Evolutionary conservation across 1,140 invertebrate genomes (phyloP).

Genomic region (Platorchestia sp.): DNA sequence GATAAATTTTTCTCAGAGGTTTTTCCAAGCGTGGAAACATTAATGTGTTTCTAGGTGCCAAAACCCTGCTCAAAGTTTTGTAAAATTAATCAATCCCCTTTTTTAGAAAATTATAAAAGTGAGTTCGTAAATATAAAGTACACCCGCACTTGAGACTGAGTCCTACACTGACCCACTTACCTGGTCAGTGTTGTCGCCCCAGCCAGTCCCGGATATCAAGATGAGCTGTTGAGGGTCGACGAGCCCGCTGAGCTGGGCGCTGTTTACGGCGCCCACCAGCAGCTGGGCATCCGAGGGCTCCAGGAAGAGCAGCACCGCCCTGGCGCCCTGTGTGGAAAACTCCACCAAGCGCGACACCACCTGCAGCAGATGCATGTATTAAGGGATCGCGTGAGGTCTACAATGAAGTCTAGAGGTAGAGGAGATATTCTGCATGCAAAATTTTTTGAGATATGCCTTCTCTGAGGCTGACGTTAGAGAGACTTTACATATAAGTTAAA

Average conservation of each 20-base stretch:
- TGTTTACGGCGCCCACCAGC: slow-evolving; percentile 57
- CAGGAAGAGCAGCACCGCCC: slow-evolving; percentile 59
- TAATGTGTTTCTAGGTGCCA: too few relatives aligned
- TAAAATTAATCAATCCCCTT: too few relatives aligned
- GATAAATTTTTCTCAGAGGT: too few relatives aligned
- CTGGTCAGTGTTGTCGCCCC: slow-evolving; percentile 63
- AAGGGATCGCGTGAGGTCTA: slow-evolving; percentile 42
- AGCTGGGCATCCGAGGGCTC: slow-evolving; percentile 55
- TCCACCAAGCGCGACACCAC: slow-evolving; percentile 61
- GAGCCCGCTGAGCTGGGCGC: slow-evolving; percentile 39
- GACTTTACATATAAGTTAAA: too few relatives aligned
- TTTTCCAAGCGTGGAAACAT: too few relatives aligned
- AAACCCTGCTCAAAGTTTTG: too few relatives aligned
- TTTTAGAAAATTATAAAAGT: too few relatives aligned
- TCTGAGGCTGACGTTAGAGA: too few relatives aligned
- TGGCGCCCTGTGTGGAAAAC: slow-evolving; percentile 58
- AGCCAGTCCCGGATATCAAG: slow-evolving; percentile 59
- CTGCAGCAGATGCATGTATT: slow-evolving; percentile 55
- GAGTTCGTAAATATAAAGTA: too few relatives aligned
- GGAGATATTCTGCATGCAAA: slow-evolving; percentile 8
- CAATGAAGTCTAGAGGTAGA: background rate
- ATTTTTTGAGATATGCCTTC: too few relatives aligned
- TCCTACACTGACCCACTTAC: too few relatives aligned
- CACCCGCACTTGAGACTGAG: too few relatives aligned
- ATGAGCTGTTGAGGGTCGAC: slow-evolving; percentile 60